Evolutionary conservation across 37 sponge, comb jelly and placozoan genomes (phyloP).

Genomic region (Axinella damicornis): DNA sequence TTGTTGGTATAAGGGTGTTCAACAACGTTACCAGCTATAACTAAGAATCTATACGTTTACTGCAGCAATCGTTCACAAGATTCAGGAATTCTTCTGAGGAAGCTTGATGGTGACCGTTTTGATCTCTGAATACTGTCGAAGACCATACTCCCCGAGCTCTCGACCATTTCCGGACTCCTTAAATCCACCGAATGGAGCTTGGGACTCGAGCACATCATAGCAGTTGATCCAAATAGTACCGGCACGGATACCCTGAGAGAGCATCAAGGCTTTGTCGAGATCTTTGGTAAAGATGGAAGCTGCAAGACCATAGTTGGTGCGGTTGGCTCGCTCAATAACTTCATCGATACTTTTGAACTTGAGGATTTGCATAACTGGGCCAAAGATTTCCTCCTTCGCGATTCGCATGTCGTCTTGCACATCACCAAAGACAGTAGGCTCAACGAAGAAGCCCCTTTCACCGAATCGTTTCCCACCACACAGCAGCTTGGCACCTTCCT

Average conservation of each 20-base stretch:
- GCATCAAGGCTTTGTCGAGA: constrained; percentile 82
- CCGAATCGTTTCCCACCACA: constrained; percentile 92
- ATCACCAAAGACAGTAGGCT: constrained; percentile 93
- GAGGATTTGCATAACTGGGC: constrained; percentile 99
- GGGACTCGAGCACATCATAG: constrained; percentile 74
- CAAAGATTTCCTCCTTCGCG: constrained; percentile 98
- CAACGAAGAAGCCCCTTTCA: constrained; percentile 94
- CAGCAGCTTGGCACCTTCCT: constrained; percentile 94
- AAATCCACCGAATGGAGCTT: constrained; percentile 95
- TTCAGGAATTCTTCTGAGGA: constrained; percentile 96
- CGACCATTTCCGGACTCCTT: constrained; percentile 95
- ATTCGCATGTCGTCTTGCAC: constrained; percentile 96
- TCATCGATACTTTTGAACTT: constrained; percentile 96
- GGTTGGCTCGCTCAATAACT: constrained; percentile 95
- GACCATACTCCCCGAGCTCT: constrained; percentile 98
- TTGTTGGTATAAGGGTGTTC: no score
- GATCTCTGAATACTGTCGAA: constrained; percentile 95
- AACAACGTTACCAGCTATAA: no score
- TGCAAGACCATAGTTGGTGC: constrained; percentile 91
- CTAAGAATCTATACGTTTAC: no score
- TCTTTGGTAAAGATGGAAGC: constrained; percentile 92
- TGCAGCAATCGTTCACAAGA: no score
- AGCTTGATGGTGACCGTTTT: constrained; percentile 93
- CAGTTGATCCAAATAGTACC: constrained; percentile 96
- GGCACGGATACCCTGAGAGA: constrained; percentile 87